Percentiles rank a stretch among this genome's conserved stretches.
These are phyloP conservation scores for Brachymystax lenok DNA, from an alignment of 2,797 vertebrate genomes.

Conservation along the genomic window DNA sequence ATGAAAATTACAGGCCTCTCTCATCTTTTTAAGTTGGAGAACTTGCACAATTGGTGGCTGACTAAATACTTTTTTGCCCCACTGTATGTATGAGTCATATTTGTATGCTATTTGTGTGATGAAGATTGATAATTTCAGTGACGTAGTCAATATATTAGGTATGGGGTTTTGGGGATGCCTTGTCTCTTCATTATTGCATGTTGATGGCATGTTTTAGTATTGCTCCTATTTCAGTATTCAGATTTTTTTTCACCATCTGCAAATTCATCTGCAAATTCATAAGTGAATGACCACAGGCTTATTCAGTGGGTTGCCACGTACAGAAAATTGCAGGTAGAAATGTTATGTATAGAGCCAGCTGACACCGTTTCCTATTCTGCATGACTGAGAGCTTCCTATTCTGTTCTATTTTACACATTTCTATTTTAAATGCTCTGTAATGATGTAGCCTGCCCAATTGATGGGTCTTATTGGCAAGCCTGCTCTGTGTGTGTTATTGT, in stretches of 20 bases:
- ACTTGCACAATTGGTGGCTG: too few species aligned
- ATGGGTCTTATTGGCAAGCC: background rate
- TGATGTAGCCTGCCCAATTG: background rate
- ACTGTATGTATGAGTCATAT: too few species aligned
- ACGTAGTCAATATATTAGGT: background rate
- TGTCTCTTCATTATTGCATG: background rate
- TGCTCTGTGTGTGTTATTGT: background rate
- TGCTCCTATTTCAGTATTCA: background rate
- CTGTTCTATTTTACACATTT: background rate
- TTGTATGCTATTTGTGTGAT: background rate
- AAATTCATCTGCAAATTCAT: background rate
- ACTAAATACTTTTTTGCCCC: too few species aligned
- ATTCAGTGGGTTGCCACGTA: background rate
- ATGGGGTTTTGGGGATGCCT: background rate
- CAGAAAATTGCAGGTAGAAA: background rate
- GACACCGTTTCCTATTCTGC: background rate
- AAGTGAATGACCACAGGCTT: background rate
- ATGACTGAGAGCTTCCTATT: background rate
- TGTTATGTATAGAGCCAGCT: background rate
- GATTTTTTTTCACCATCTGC: background rate
- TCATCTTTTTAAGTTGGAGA: too few species aligned
- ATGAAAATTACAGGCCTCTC: too few species aligned
- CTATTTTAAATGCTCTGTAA: background rate
- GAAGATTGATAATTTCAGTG: background rate
- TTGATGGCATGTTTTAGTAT: background rate